phyloP scores from a whole-genome alignment of 2,797 vertebrate genomes.

The Spondyliosoma cantharus region DNA sequence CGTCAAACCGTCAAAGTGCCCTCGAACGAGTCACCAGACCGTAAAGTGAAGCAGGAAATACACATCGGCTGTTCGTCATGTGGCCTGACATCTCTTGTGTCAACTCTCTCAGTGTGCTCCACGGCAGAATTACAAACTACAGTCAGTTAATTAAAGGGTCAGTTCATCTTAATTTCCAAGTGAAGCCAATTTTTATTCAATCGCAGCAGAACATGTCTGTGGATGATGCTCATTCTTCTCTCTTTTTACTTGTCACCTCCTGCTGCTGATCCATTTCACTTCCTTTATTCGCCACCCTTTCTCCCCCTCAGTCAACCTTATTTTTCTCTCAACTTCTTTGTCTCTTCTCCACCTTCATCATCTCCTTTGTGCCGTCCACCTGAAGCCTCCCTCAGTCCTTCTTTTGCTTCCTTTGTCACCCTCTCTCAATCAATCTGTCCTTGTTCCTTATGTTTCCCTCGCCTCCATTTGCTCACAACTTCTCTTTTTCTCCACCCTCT shows the following conservation, averaged over 20 bases:
- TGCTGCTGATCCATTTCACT: neutral
- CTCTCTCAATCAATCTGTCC: neutral
- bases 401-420: neutral
- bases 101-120: neutral
- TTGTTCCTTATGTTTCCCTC: neutral
- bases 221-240: neutral
- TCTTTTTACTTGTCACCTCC: neutral
- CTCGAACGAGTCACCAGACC: neutral
- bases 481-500: neutral
- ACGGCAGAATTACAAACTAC: neutral
- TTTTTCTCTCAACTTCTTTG: neutral
- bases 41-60: neutral
- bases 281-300: neutral
- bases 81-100: neutral
- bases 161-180: neutral
- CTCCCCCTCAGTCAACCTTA: neutral
- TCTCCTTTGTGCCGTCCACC: constrained; percentile 1
- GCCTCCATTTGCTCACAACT: constrained; percentile 2
- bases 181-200: neutral
- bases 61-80: neutral
- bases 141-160: neutral
- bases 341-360: neutral
- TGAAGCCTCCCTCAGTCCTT: neutral
- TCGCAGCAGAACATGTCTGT: neutral
- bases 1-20: neutral